phyloP scores from a whole-genome alignment of 2,113 vertebrate species.

The Neofelis nebulosa region DNA sequence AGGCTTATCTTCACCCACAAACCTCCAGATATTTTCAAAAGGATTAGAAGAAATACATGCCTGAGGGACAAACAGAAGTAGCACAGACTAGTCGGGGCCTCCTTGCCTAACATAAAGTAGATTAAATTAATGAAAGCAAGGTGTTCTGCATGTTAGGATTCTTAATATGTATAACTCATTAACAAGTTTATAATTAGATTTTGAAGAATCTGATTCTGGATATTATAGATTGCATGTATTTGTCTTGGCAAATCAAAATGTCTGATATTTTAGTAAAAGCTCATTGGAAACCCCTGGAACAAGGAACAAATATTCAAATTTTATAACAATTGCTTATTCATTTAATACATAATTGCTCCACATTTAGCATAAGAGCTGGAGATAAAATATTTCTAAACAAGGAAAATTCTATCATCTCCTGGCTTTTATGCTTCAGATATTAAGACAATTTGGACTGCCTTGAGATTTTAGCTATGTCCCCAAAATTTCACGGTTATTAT shows the following conservation, averaged over 20 bases:
- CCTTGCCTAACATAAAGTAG: not conserved
- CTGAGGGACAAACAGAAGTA: not conserved
- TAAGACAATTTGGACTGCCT: not conserved
- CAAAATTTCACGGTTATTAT: not conserved
- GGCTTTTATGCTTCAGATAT: not conserved
- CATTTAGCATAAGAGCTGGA: not conserved
- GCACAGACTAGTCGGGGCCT: not conserved
- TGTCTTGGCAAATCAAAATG: not conserved
- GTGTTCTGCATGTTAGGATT: not conserved
- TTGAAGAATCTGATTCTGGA: not conserved
- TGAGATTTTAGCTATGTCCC: not conserved
- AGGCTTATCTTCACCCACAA: not conserved
- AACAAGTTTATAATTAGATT: not conserved
- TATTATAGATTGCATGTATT: not conserved
- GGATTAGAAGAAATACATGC: not conserved
- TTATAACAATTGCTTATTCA: not conserved
- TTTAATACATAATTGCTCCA: not conserved
- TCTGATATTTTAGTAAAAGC: not conserved
- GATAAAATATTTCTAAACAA: not conserved
- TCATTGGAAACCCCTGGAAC: not conserved
- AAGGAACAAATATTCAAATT: not conserved
- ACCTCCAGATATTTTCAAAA: not conserved
- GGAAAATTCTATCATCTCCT: not conserved
- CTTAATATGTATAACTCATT: not conserved
- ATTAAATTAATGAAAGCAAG: constrained; percentile 22